Percentiles rank a stretch among this genome's conserved stretches.
Conservation (phyloP, 2,797 vertebrate species). For the Pipistrellus kuhlii region DNA sequence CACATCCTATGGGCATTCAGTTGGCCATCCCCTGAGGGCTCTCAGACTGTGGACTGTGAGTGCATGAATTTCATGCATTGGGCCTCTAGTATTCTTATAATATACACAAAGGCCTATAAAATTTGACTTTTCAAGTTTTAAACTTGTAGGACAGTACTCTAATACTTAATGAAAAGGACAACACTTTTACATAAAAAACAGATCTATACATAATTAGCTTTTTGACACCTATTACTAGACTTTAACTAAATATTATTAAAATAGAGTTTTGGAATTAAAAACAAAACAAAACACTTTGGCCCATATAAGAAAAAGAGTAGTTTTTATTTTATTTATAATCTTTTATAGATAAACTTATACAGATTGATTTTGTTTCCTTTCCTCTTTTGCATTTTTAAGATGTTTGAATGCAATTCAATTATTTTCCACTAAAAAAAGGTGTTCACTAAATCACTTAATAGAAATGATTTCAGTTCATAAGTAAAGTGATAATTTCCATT, state of each 20-base stretch:
- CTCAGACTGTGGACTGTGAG: no score
- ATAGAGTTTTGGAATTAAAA: background rate
- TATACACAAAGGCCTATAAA: background rate
- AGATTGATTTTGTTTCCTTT: background rate
- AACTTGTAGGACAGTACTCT: background rate
- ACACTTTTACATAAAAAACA: background rate
- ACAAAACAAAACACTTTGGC: background rate
- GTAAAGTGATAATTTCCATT: background rate
- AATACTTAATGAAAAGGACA: background rate
- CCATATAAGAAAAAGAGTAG: background rate
- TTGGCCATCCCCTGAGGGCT: no score
- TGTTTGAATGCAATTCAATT: background rate
- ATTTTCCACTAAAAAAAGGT: background rate
- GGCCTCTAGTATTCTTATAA: background rate
- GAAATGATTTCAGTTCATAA: background rate
- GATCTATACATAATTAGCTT: background rate
- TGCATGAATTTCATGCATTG: no score
- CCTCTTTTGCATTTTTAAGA: background rate
- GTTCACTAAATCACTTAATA: background rate
- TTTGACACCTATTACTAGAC: background rate
- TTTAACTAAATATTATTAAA: background rate
- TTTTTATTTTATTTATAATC: background rate
- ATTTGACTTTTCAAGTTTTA: background rate
- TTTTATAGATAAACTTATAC: background rate
- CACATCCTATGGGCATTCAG: no score